Evolutionary conservation across 2,888 invertebrate species (phyloP).

Genomic region (Selenia dentaria): DNA sequence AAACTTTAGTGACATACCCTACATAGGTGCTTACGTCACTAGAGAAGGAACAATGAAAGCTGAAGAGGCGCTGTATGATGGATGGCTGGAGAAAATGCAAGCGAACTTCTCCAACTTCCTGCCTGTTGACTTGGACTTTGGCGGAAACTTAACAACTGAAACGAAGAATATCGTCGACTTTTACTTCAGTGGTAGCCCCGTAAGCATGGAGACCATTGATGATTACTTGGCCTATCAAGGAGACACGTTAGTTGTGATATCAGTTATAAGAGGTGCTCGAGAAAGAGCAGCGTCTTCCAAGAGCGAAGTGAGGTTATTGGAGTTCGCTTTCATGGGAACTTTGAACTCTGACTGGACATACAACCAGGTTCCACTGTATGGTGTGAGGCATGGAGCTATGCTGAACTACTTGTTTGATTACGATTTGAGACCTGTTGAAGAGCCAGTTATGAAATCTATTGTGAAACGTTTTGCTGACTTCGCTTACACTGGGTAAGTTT

Average conservation of each 20-base stretch:
- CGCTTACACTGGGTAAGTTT: conserved; percentile 60
- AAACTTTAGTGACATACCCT: conserved; percentile 63
- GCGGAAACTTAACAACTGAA: conserved; percentile 41
- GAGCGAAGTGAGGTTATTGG: conserved; percentile 55
- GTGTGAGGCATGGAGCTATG: conserved; percentile 64
- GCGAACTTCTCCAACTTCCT: conserved; percentile 63
- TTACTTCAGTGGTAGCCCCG: conserved; percentile 55
- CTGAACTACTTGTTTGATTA: conserved; percentile 65
- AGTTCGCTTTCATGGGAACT: conserved; percentile 64
- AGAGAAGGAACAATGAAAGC: conserved; percentile 70
- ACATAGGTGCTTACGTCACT: conserved; percentile 61
- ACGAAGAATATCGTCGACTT: conserved; percentile 49
- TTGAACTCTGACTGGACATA: conserved; percentile 59
- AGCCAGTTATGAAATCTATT: conserved; percentile 42
- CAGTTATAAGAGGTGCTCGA: conserved; percentile 56
- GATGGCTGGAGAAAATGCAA: conserved; percentile 64
- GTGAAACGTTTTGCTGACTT: conserved; percentile 54
- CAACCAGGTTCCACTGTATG: conserved; percentile 55
- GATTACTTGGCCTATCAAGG: conserved; percentile 70
- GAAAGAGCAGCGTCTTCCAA: conserved; percentile 59
- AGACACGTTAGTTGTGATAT: conserved; percentile 59
- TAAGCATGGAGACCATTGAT: conserved; percentile 57
- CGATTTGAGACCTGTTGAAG: conserved; percentile 50
- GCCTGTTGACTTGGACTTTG: conserved; percentile 58
- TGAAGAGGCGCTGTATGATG: conserved; percentile 45